Evolutionary conservation across 2,113 vertebrate species (phyloP).

Genomic region (Cyrtonyx montezumae): DNA sequence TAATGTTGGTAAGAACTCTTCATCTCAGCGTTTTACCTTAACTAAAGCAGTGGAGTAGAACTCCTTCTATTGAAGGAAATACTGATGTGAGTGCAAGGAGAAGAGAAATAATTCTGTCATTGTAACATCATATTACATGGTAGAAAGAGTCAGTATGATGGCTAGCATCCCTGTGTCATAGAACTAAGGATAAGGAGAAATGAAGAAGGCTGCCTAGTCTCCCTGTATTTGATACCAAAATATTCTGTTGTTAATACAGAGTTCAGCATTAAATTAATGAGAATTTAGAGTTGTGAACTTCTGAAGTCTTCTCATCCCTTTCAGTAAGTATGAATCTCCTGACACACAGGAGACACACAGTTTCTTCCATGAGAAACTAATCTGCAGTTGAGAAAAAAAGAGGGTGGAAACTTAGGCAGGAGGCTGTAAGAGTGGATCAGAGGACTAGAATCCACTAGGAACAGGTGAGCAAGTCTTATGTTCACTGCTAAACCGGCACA

Average conservation of each 20-base stretch:
- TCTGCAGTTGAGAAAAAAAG: neutral
- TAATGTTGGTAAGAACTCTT: neutral
- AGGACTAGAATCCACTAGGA: neutral
- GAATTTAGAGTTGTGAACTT: neutral
- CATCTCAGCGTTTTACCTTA: neutral
- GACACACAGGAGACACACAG: neutral
- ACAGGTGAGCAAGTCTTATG: neutral
- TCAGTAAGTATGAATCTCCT: neutral
- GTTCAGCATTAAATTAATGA: neutral
- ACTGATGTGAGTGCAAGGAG: neutral
- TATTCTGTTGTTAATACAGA: too few species aligned
- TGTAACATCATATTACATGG: too few species aligned
- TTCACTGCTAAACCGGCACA: neutral
- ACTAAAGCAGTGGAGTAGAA: neutral
- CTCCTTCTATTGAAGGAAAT: neutral
- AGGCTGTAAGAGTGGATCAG: neutral
- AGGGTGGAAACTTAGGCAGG: neutral
- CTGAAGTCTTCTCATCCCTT: accelerated
- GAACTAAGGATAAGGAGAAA: too few species aligned
- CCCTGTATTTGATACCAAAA: too few species aligned
- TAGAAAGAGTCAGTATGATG: too few species aligned
- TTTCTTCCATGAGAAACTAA: neutral
- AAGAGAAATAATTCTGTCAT: too few species aligned
- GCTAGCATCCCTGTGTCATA: too few species aligned
- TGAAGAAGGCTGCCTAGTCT: too few species aligned